phyloP scores from a whole-genome alignment of 2,888 invertebrate genomes.

The Mesochorus sp. region DNA sequence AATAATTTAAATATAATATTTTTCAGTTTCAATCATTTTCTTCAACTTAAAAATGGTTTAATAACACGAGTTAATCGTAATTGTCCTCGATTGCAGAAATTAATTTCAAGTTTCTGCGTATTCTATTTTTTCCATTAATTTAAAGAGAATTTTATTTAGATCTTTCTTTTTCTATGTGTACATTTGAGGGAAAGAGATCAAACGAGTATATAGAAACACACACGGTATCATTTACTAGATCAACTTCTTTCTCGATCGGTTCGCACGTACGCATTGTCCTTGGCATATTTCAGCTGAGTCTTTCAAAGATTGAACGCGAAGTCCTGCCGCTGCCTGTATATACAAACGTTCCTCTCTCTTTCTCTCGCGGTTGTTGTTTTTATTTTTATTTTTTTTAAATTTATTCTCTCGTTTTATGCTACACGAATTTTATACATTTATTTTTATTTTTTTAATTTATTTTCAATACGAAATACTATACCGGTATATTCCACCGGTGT shows the following conservation, averaged over 20 bases:
- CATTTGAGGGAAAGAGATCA: constrained; percentile 41
- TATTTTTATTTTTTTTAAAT: constrained; percentile 23
- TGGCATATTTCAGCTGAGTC: constrained; percentile 49
- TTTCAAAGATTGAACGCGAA: constrained; percentile 40
- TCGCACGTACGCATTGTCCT: constrained; percentile 48
- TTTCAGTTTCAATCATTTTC: no score
- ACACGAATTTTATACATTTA: not conserved
- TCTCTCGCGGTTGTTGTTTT: constrained; percentile 1
- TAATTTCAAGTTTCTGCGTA: no score
- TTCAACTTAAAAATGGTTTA: no score
- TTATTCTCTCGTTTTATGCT: not conserved
- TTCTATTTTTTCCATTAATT: no score
- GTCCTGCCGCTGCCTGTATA: constrained; percentile 2
- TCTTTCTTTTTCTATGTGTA: constrained; percentile 14
- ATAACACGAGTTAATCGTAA: no score
- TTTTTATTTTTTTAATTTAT: no score
- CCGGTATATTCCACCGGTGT: constrained; percentile 10
- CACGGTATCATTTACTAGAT: constrained; percentile 15
- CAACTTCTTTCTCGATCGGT: constrained; percentile 52
- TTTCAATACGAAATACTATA: constrained; percentile 11
- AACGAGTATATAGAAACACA: constrained; percentile 15
- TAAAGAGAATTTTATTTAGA: constrained; percentile 11
- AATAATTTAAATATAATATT: no score
- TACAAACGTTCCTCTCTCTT: constrained; percentile 20
- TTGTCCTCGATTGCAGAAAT: no score